These are phyloP conservation scores for Scolopax rusticola DNA, from an alignment of 2,797 vertebrate genomes.

Conservation along the genomic window DNA sequence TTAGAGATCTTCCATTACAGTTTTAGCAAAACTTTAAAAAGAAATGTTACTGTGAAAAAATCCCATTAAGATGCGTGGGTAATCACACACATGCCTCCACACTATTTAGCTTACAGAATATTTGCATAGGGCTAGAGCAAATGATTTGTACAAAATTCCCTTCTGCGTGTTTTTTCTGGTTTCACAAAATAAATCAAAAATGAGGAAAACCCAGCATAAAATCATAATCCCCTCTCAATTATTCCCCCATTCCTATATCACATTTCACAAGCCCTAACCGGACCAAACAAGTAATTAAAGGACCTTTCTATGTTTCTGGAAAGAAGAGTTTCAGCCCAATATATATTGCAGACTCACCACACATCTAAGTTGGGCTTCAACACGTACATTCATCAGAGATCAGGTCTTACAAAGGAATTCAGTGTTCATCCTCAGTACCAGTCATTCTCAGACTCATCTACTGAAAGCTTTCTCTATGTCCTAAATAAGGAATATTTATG, in stretches of 20 bases:
- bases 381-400: neutral
- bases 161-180: neutral
- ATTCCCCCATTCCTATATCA: neutral
- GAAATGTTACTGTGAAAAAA: neutral
- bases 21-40: neutral
- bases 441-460: neutral
- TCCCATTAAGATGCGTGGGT: neutral
- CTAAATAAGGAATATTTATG: neutral
- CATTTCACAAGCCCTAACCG: neutral
- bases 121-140: neutral
- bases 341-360: neutral
- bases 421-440: neutral
- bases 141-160: neutral
- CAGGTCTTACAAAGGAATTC: neutral
- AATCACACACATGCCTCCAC: neutral
- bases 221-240: neutral
- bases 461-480: neutral
- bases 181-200: neutral
- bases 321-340: neutral
- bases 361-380: neutral
- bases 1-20: neutral
- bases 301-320: neutral
- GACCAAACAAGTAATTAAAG: constrained; percentile 4
- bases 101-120: neutral
- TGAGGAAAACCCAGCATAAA: neutral